A percentile compares a stretch with the other conserved stretches of the same genome.
Evolutionary conservation across 2,888 invertebrate species (phyloP).

Genomic region (Acronicta leporina): DNA sequence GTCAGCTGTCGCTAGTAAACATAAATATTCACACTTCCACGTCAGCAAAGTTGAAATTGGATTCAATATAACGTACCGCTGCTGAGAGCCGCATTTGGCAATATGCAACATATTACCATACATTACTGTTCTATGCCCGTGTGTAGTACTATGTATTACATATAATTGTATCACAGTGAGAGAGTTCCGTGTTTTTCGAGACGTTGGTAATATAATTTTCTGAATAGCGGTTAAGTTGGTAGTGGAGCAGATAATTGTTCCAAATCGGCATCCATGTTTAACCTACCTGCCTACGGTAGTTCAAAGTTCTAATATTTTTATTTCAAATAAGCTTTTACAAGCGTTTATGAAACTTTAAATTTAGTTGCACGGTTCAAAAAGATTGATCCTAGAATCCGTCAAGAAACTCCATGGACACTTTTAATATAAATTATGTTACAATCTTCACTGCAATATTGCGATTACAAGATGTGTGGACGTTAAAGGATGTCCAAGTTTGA

Average conservation of each 20-base stretch:
- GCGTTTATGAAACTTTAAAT: too few species aligned
- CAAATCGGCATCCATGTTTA: background rate
- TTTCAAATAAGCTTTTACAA: too few species aligned
- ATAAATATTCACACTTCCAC: conserved; percentile 23
- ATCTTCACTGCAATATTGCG: too few species aligned
- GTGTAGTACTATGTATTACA: background rate
- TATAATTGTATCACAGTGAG: background rate
- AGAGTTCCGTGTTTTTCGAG: background rate
- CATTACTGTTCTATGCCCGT: background rate
- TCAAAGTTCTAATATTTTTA: too few species aligned
- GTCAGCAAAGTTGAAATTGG: conserved; percentile 44
- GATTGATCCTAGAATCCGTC: too few species aligned
- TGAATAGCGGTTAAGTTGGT: background rate
- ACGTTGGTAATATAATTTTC: background rate
- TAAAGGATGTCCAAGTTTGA: too few species aligned
- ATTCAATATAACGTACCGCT: conserved; percentile 33
- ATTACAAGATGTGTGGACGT: too few species aligned
- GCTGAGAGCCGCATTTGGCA: conserved; percentile 24
- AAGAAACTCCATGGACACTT: too few species aligned
- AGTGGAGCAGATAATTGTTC: background rate
- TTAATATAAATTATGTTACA: too few species aligned
- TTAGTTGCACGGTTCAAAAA: too few species aligned
- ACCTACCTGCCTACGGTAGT: too few species aligned
- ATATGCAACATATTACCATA: conserved; percentile 19
- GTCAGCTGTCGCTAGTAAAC: conserved; percentile 11